Base-by-base conservation (phyloP, 1,140 invertebrate species). In the Pantala flavescens region DNA sequence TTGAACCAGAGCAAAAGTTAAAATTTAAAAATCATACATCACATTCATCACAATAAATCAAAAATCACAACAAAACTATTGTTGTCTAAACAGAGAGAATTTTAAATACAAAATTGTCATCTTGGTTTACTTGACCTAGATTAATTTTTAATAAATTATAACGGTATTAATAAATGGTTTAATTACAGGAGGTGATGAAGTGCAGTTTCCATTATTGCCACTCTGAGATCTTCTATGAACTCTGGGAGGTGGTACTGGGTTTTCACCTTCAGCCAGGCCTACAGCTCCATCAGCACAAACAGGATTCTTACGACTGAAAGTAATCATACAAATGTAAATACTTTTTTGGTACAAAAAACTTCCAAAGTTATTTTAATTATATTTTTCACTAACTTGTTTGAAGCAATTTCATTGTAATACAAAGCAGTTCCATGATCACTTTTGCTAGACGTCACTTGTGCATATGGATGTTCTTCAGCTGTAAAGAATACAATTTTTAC, bases 381-480 rank as follows among this genome's bases (percentile, higher is more conserved):
- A 36, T 9, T 36, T 36, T 36, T 9, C 28, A 36, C 28, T 36
- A 5, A 36, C 28, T 36, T 36, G 28, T 36, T 36, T 36, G 28
- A 36, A 9, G 3, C 78, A 81, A 84, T 76, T 80, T 81, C 77
- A 84, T 78, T 42, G 75, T 75, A 63, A 77, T 77, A 77, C 78
- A 78, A 72, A 76, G 75, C 71, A 77, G 76, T 43, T 76, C 77
- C 36, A 76, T 77, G 77, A 12, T 75, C 75, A 74, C 74, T 75
- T 72, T 77, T 75, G 49, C 74, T 75, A 16, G 74, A 70, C 73
- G 75, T 75, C 24, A 90, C 83, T 81, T 89, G 87, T 23, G 89
- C 89, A 80, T 90, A 90, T 0, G 89, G 89, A 82, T 90, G 88
- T 81, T 90, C 89, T 73, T 84, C 85, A 84, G 74, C 74, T 82